Base-by-base conservation (phyloP, 1,140 invertebrate species). In the Lutraria rhynchaena region DNA sequence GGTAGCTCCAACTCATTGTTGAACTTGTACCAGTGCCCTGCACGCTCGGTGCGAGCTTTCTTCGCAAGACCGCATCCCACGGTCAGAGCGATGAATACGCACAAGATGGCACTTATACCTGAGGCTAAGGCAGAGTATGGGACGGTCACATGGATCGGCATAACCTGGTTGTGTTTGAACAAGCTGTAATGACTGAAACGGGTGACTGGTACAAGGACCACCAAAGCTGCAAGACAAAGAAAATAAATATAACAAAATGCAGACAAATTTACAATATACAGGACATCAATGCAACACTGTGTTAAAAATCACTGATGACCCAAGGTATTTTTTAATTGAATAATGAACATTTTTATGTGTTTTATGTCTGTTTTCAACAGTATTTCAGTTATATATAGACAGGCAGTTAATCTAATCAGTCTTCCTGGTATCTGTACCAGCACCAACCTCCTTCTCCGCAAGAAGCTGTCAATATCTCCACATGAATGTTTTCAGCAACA, bases 21-120 rank as follows among this genome's bases (percentile, higher is more conserved):
- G 55, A 75, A 75, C 55, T 61, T 53, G 58, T 75, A 75, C 73
- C 73, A 75, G 22, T 61, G 37, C 17, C 73, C 73, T 15, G 57
- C 41, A n/a, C 57, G 55, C 41, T 75, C 17, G 11, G n/a, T n/a
- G 17, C 73, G 57, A 2, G 37, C 3, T 17, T n/a, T 61, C 22
- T 51, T 75, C 57, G 46, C 46, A 1, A 41, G 24, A 33, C 55
- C 73, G 19, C n/a, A 33, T 53, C 55, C 27, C 31, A 55, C 57
- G 46, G 58, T 58, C 2, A 75, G 57, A 15, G 73, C 37, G 22
- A 55, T 46, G 41, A 75, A 60, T 3, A 75, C 11, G 13, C 53
- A 35, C n/a, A 75, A 49, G 19, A 75, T 22, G 7, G 58, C 35
- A 5, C 57, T 58, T n/a, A 60, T 9, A 19, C 73, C 73, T 19